These are phyloP conservation scores for Eublepharis macularius DNA, from an alignment of 2,113 vertebrate species.

Conservation along the genomic window DNA sequence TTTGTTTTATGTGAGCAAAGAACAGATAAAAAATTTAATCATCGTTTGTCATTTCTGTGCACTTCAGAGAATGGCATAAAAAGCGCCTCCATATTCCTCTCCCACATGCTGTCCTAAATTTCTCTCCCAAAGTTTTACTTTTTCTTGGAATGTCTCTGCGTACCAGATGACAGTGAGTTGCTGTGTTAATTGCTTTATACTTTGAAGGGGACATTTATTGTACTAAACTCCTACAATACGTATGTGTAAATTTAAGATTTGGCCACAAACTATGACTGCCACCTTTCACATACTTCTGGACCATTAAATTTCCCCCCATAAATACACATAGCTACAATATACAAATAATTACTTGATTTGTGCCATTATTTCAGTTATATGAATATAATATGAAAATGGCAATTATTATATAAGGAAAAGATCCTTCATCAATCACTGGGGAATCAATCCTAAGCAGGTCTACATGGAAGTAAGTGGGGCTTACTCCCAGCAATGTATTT, in stretches of 20 bases:
- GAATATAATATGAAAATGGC: neutral
- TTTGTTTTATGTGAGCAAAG: constrained; percentile 62
- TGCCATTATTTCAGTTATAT: neutral
- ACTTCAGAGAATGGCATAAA: constrained; percentile 66
- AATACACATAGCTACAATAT: constrained; percentile 49
- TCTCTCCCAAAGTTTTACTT: constrained; percentile 79
- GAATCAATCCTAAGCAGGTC: too few species aligned
- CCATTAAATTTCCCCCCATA: constrained; percentile 51
- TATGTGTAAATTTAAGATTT: constrained; percentile 72
- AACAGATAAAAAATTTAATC: constrained; percentile 71
- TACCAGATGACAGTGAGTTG: constrained; percentile 80
- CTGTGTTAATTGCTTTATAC: constrained; percentile 77
- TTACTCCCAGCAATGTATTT: too few species aligned
- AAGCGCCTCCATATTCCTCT: constrained; percentile 74
- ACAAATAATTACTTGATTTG: constrained; percentile 25
- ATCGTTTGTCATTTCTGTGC: constrained; percentile 64
- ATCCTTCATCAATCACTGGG: constrained; percentile 28
- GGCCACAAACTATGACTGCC: constrained; percentile 66
- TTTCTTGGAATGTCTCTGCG: constrained; percentile 77
- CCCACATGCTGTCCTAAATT: constrained; percentile 83
- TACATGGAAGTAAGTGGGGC: too few species aligned
- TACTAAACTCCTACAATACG: constrained; percentile 75
- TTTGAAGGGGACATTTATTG: constrained; percentile 77
- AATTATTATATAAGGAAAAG: constrained; percentile 19
- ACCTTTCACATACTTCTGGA: constrained; percentile 55